Conservation (phyloP, 2,113 vertebrate species). For the Pelvicachromis taeniatus region DNA sequence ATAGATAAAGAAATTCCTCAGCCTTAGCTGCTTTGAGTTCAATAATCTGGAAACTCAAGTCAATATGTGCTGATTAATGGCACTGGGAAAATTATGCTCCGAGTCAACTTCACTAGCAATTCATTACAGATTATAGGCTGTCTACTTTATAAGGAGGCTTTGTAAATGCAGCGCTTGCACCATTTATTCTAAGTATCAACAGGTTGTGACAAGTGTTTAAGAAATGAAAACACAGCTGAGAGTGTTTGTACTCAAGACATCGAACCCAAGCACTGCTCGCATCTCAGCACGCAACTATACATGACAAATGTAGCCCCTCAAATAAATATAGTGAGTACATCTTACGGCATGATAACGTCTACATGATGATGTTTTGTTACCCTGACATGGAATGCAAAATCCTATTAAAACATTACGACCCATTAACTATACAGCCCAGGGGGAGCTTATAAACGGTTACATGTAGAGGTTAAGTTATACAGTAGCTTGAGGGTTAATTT, state of each 20-base stretch:
- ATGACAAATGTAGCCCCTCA: neutral
- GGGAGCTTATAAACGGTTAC: neutral
- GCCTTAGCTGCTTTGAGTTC: neutral
- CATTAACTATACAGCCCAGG: neutral
- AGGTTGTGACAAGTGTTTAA: neutral
- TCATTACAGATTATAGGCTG: neutral
- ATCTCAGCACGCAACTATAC: neutral
- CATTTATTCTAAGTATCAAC: slow-evolving; percentile 10
- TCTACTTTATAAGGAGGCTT: neutral
- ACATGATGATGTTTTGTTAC: neutral
- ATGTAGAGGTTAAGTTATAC: neutral
- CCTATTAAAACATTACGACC: neutral
- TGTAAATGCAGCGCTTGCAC: neutral
- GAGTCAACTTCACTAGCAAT: neutral
- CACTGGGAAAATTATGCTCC: neutral
- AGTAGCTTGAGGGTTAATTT: neutral
- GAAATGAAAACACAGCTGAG: neutral
- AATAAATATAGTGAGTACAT: neutral
- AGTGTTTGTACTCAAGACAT: slow-evolving; percentile 1
- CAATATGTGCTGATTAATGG: neutral
- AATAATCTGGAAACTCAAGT: neutral
- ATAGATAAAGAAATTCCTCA: neutral
- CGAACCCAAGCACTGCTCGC: neutral
- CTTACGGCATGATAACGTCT: neutral
- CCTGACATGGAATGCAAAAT: neutral